Conservation (phyloP, 2,797 vertebrate species). For the Xyrichtys novacula region DNA sequence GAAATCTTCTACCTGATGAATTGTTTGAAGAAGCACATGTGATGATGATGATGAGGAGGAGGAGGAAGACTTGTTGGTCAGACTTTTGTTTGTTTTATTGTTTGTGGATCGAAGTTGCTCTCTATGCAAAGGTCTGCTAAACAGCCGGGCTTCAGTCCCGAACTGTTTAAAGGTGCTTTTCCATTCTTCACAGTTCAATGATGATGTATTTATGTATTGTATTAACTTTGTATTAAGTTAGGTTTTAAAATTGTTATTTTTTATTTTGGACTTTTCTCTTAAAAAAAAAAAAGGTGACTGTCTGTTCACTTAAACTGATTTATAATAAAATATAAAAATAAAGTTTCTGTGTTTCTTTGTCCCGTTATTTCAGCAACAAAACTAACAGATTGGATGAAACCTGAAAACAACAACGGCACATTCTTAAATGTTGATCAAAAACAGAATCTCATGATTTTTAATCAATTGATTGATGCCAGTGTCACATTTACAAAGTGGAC, state of each 20-base stretch:
- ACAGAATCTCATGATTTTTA: too few relatives aligned
- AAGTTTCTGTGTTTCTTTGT: neutral
- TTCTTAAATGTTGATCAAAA: too few relatives aligned
- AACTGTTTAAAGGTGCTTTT: conserved; percentile 52
- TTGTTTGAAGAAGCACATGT: conserved; percentile 32
- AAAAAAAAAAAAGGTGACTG: conserved; percentile 19
- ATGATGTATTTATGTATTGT: conserved; percentile 40
- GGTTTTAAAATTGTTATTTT: conserved; percentile 29
- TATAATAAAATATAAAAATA: conserved; percentile 58
- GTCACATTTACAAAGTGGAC: too few relatives aligned
- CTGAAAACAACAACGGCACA: too few relatives aligned
- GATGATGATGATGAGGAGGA: too few relatives aligned
- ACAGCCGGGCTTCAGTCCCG: conserved; percentile 26
- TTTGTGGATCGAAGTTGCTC: conserved; percentile 37
- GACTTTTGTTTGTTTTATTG: conserved; percentile 27
- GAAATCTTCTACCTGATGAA: conserved; percentile 1
- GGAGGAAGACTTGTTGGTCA: conserved; percentile 3
- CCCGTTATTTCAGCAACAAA: too few relatives aligned
- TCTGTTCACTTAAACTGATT: conserved; percentile 43
- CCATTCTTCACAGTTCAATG: conserved; percentile 40
- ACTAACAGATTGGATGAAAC: too few relatives aligned
- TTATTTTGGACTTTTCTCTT: conserved; percentile 33
- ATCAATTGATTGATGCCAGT: too few relatives aligned
- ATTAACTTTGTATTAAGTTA: conserved; percentile 44
- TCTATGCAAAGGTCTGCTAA: conserved; percentile 45